Base-by-base conservation (phyloP, 2,888 invertebrate species). In the Apodemia hepburni region DNA sequence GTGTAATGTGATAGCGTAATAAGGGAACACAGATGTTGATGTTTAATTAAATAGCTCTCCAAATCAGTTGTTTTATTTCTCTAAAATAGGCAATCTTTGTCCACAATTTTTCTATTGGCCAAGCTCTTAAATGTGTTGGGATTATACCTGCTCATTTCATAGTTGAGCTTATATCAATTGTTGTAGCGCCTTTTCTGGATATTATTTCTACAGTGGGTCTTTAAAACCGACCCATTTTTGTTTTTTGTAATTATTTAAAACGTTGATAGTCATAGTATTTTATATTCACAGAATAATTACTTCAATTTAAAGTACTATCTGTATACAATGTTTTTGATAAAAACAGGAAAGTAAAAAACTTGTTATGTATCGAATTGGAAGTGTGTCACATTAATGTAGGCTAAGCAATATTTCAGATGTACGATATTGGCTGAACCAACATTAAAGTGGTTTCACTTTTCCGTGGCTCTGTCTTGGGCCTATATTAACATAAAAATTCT, bases 371-470 rank as follows among this genome's bases (percentile, higher is more conserved):
- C 57, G 47, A 47, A 47, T 47, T 8, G 17, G 6, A 57, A 57
- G 57, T 57, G 57, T 57, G 29, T 29, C 27, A 15, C 8, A 47
- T 47, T 15, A 22, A 57, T n/a, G 57, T 57, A 27, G 57, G 57
- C 27, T 57, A 57, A n/a, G 29, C 12, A 27, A 15, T 57, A 15
- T 57, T 57, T 57, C 57, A 54, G 54, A 54, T 27, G 22, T 12
- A 27, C 29, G 27, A 27, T 57, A 57, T 42, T 8, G n/a, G 15
- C 42, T n/a, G 12, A 17, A 11, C 12, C 11, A 35, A 9, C 18
- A 15, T 59, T 33, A n/a, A 58, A n/a, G 22, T 38, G 42, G 59
- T 59, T 59, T 59, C 59, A 42, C 59, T 59, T 59, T 38, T 59
- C 15, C 22, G 18, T 3, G 11, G n/a, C 45, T 45, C n/a, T 45